A percentile compares a stretch with the other conserved stretches of the same genome.
phyloP scores from a whole-genome alignment of 2,888 invertebrate genomes.

The Pollenia labialis region DNA sequence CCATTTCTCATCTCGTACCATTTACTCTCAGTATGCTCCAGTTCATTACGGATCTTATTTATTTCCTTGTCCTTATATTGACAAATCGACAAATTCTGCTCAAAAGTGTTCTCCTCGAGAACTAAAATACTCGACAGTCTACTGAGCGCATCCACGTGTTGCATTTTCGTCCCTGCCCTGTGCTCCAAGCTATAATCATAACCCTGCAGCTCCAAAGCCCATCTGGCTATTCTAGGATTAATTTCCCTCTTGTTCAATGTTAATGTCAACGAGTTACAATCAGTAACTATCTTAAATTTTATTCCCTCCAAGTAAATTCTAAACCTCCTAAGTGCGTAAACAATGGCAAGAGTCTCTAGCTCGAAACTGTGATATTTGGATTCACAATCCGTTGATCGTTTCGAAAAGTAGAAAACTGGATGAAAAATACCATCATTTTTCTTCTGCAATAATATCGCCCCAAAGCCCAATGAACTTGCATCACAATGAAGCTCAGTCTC shows the following conservation, averaged over 20 bases:
- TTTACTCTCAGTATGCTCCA: slow-evolving; percentile 2
- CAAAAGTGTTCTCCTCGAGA: neutral
- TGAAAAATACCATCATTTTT: slow-evolving; percentile 74
- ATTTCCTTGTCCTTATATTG: neutral
- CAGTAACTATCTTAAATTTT: slow-evolving; percentile 73
- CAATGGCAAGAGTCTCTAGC: slow-evolving; percentile 77
- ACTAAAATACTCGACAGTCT: neutral
- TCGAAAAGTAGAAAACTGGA: slow-evolving; percentile 79
- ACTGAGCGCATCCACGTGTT: neutral
- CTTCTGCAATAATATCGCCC: slow-evolving; percentile 76
- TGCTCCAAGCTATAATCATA: neutral
- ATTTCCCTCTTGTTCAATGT: neutral
- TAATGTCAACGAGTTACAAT: neutral
- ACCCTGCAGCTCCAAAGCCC: neutral
- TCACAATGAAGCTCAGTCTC: slow-evolving; percentile 79
- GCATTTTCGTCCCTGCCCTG: slow-evolving; percentile 6
- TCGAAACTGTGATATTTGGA: slow-evolving; percentile 78
- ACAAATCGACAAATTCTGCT: neutral
- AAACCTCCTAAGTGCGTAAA: slow-evolving; percentile 76
- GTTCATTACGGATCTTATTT: neutral
- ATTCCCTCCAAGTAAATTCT: slow-evolving; percentile 53
- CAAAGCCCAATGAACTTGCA: slow-evolving; percentile 77
- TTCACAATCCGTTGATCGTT: slow-evolving; percentile 75
- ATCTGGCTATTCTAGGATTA: neutral
- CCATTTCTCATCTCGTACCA: slow-evolving; percentile 24